Percentiles rank a stretch among this genome's conserved stretches.
phyloP scores from a whole-genome alignment of 2,888 invertebrate species.

The Erebia palarica region DNA sequence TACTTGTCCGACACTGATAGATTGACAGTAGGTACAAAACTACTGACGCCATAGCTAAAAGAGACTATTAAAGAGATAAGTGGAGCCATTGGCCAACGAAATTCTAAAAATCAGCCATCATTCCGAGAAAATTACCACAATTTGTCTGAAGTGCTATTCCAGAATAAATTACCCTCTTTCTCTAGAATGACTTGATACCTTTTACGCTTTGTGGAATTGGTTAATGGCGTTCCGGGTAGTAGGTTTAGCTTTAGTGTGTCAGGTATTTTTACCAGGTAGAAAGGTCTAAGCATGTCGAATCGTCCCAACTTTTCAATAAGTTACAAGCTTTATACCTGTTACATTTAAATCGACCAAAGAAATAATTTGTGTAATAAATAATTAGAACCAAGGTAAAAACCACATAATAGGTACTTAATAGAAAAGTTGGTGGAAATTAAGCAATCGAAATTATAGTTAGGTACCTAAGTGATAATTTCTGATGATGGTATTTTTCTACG shows the following conservation, averaged over 20 bases:
- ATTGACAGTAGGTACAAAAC: constrained; percentile 3
- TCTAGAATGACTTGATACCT: constrained; percentile 51
- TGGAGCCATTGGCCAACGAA: constrained; percentile 23
- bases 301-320: not conserved
- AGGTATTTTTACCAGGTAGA: constrained; percentile 44
- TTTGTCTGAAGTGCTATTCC: constrained; percentile 49
- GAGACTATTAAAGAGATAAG: constrained; percentile 20
- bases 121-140: constrained; percentile 40
- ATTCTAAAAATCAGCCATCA: constrained; percentile 30
- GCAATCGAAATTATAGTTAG: too few relatives aligned
- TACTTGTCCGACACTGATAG: constrained; percentile 3
- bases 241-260: constrained; percentile 53
- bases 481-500: not conserved
- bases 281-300: constrained; percentile 45
- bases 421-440: too few relatives aligned
- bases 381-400: too few relatives aligned
- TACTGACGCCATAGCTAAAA: constrained; percentile 19
- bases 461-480: too few relatives aligned
- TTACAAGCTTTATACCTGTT: too few relatives aligned
- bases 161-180: constrained; percentile 43
- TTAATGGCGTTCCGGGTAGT: constrained; percentile 76
- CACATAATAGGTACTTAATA: too few relatives aligned
- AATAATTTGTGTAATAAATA: too few relatives aligned
- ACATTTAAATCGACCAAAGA: too few relatives aligned
- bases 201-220: constrained; percentile 67